Evolutionary conservation across 2,797 vertebrate genomes (phyloP), one percentile per base, ranked within the genome.

Genomic region (Schizopygopsis malacanthus): DNA sequence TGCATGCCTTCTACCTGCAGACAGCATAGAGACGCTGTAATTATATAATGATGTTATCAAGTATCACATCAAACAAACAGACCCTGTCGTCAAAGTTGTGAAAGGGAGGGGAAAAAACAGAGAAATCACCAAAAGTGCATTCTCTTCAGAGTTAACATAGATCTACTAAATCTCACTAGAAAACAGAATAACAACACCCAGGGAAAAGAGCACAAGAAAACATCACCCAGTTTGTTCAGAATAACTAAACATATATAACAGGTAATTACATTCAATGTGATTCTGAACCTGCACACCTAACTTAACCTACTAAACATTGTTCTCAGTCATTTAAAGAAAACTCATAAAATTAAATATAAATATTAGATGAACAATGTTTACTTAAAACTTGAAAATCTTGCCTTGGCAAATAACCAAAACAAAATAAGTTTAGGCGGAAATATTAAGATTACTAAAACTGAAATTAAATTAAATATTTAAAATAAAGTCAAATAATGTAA

Each of bases 31-130:
- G 73, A 45, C 37, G 52, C 65, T 80, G 67, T 71, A 50, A 79
- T 85, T 79, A 80, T 85, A 69, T 47, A 61, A 85, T 72, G 67
- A 25, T 33, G 25, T 25, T 16, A 79, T 85, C 77, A 61, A 63
- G 54, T 85, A 50, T 85, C 84, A 50, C 41, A 52, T 50, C 28
- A 22, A 72, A 79, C 77, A 80, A 85, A 50, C 25, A 11, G 54
- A 50, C 25, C 43, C 50, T 63, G 70, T 47, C 61, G 1, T 81
- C 12, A 81, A 81, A 39, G 50, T 22, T 33, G 15, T 69, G 20
- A 69, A 25, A 54, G 4, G 13, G 9, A 39, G 6, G 15, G 2
- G 0, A 41, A 37, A 65, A 59, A 59, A 82, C 2, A 0, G 16
- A 69, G 33, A 22, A 10, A 41, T 28, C 0, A 56, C 69, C 72